Base-by-base conservation (phyloP, 2,888 invertebrate genomes). In the Seladonia tumulorum region DNA sequence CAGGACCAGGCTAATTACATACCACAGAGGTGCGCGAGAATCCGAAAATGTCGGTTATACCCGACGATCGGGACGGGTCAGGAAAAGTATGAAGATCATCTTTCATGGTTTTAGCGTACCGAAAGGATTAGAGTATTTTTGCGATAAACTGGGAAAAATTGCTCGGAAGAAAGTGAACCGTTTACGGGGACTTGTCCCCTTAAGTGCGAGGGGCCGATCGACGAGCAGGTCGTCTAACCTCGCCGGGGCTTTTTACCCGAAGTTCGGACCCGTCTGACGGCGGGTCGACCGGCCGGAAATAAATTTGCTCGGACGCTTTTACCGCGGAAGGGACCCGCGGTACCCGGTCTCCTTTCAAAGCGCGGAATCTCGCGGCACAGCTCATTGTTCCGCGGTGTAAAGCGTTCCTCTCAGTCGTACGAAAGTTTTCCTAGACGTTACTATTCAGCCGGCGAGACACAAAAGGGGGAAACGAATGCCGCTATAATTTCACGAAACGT, bases 401-500 rank as follows among this genome's bases (percentile, higher is more conserved):
- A 77, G 70, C 73, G 60, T 29, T 29, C 47, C 47, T 35, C 35
- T 53, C 78, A 42, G 63, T 76, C 68, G 42, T 77, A 60, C 79
- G 7, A 57, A 68, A 81, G 85, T 22, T 86, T 85, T 81, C 66
- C 71, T 45, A 22, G n/a, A 73, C 39, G 42, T 74, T 45, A 25
- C 73, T 76, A 70, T 83, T 79, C 79, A 45, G 76, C 47, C 22
- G 25, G 22, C 74, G 80, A n/a, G 73, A 63, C 29, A 77, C 77
- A 53, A 60, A n/a, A 66, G 66, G 53, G 76, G 22, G 45, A 60
- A 80, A 76, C 79, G 84, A 80, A 74, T 57, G 39, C 74, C 25
- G 68, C 63, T 78, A 68, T 75, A 81, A 84, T 81, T 86, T 81
- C 73, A 25, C 45, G 66, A 47, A 68, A 85, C 76, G 73, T 76